Evolutionary conservation across 1,140 invertebrate genomes (phyloP).

Genomic region (Thereuonema tuberculata): DNA sequence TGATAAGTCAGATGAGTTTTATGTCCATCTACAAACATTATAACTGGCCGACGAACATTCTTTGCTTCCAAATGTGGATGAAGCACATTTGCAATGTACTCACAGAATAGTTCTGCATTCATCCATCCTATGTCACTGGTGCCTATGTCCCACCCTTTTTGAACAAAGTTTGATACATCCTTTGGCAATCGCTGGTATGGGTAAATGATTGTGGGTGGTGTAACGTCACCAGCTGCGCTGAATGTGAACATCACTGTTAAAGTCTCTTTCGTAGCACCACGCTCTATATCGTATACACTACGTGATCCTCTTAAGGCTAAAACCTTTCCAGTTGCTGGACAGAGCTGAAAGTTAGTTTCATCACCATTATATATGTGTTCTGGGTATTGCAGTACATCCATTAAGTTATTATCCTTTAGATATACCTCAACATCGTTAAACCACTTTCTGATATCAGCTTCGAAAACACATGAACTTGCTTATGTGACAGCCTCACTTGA

Average conservation of each 20-base stretch:
- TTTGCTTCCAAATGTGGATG: background rate
- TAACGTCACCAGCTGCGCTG: conserved; percentile 18
- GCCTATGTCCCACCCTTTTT: background rate
- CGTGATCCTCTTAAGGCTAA: background rate
- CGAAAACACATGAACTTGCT: background rate
- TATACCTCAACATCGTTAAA: background rate
- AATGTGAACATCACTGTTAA: background rate
- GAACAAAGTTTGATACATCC: background rate
- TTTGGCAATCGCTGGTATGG: conserved; percentile 24
- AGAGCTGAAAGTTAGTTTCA: background rate
- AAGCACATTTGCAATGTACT: conserved; percentile 6
- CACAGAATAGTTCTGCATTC: conserved; percentile 1
- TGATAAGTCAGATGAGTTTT: conserved; percentile 1
- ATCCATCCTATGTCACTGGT: background rate
- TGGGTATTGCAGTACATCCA: background rate
- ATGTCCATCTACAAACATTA: conserved; percentile 7
- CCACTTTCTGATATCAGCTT: background rate
- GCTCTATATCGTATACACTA: background rate
- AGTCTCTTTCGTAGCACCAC: conserved; percentile 1
- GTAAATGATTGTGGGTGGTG: conserved; percentile 27
- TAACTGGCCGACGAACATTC: background rate
- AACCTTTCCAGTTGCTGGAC: background rate
- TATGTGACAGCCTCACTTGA: background rate
- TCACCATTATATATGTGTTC: background rate
- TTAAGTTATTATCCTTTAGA: background rate